phyloP scores from a whole-genome alignment of 1,140 invertebrate species.

The Cydia amplana region DNA sequence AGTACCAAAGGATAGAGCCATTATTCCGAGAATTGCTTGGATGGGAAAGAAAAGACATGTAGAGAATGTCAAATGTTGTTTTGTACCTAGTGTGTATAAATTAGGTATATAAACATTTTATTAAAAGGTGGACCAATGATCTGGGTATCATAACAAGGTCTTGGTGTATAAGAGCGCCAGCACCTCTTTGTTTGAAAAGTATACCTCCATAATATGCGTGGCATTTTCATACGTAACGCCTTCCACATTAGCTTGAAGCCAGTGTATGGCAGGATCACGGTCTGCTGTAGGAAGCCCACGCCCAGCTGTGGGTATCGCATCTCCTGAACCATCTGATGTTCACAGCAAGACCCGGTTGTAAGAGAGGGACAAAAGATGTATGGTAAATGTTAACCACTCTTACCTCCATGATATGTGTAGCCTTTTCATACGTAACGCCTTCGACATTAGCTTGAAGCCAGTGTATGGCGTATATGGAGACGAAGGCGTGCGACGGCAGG shows the following conservation, averaged over 20 bases:
- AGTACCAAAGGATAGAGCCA: no score
- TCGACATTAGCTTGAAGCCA: conserved; percentile 93
- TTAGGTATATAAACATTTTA: no score
- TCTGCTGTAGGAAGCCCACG: conserved; percentile 86
- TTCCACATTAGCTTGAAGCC: conserved; percentile 91
- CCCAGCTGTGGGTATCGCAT: conserved; percentile 83
- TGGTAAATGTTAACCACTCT: conserved; percentile 2
- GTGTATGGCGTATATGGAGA: conserved; percentile 93
- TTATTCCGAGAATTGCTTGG: no score
- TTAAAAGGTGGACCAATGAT: conserved; percentile 81
- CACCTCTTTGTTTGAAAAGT: not conserved
- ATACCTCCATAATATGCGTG: conserved; percentile 85
- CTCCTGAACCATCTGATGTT: conserved; percentile 80
- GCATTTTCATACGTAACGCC: conserved; percentile 84
- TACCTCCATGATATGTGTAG: conserved; percentile 85
- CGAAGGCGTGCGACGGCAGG: conserved; percentile 90
- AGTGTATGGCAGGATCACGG: conserved; percentile 89
- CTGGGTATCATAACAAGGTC: no score
- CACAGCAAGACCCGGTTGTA: no score
- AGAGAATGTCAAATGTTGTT: conserved; percentile 72
- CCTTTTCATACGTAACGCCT: conserved; percentile 83
- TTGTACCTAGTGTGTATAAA: conserved; percentile 89
- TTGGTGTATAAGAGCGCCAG: no score
- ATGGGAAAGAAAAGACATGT: no score
- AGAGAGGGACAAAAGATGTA: no score